Evolutionary conservation across 2,888 invertebrate genomes (phyloP).

Genomic region (Coleophora deauratella): DNA sequence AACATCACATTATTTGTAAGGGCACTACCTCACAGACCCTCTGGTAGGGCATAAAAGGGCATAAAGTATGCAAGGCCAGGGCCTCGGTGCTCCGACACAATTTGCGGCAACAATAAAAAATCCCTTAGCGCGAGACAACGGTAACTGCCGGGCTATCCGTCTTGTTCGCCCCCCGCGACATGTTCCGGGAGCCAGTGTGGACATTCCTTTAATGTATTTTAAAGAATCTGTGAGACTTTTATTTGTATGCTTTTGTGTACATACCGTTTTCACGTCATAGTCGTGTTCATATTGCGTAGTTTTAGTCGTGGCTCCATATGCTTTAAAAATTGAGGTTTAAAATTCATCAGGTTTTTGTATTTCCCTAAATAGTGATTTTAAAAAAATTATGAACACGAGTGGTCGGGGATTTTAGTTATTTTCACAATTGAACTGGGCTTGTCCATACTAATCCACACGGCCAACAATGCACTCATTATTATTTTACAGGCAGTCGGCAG

Average conservation of each 20-base stretch:
- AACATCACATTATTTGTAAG: slow-evolving; percentile 25
- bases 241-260: no score
- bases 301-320: no score
- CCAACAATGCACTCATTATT: slow-evolving; percentile 67
- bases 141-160: slow-evolving; percentile 57
- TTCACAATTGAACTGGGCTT: no score
- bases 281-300: no score
- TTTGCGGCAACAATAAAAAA: slow-evolving; percentile 72
- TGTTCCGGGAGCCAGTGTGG: slow-evolving; percentile 29
- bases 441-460: slow-evolving; percentile 34
- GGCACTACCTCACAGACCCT: no score
- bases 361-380: no score
- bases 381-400: no score
- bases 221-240: no score
- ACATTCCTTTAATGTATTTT: slow-evolving; percentile 25
- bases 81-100: slow-evolving; percentile 48
- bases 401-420: no score
- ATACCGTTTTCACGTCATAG: no score
- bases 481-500: slow-evolving; percentile 55
- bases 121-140: slow-evolving; percentile 68
- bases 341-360: no score
- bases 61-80: slow-evolving; percentile 63
- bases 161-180: slow-evolving; percentile 60
- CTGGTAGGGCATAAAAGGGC: slow-evolving; percentile 14
- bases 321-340: no score